Evolutionary conservation across 2,797 vertebrate genomes (phyloP).

Genomic region (Anniella stebbinsi): DNA sequence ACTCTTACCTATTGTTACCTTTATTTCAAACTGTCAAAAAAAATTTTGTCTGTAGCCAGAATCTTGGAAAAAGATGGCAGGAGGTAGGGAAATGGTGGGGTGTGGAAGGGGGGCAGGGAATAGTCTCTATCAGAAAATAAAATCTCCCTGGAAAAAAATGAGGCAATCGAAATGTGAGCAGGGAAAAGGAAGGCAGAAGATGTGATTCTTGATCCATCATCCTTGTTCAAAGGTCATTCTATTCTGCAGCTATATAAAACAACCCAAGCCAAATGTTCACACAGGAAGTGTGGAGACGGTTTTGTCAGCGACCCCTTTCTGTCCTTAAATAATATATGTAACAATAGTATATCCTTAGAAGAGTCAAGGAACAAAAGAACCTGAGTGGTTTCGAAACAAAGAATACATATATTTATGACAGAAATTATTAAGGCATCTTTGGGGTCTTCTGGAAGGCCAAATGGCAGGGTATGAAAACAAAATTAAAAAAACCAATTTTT

Average conservation of each 20-base stretch:
- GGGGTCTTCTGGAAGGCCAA: neutral
- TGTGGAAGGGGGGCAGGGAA: neutral
- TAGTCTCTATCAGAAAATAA: conserved; percentile 56
- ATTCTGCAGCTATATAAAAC: conserved; percentile 10
- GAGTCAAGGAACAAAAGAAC: conserved; percentile 5
- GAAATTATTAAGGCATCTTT: conserved; percentile 26
- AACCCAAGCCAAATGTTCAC: conserved; percentile 17
- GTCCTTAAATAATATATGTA: conserved; percentile 46
- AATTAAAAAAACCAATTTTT: neutral
- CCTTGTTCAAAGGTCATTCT: conserved; percentile 61
- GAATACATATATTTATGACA: neutral
- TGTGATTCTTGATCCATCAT: conserved; percentile 58
- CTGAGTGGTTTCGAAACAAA: neutral
- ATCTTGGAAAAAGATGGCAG: conserved; percentile 17
- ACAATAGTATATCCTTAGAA: conserved; percentile 19
- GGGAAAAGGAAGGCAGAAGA: conserved; percentile 32
- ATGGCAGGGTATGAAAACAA: neutral
- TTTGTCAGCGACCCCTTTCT: conserved; percentile 39
- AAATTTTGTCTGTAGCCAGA: conserved; percentile 63
- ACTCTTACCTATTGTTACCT: conserved; percentile 61
- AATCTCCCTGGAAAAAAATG: conserved; percentile 54
- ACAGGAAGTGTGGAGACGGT: neutral
- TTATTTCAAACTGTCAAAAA: conserved; percentile 65
- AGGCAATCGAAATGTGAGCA: conserved; percentile 56
- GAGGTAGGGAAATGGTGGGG: neutral